A percentile compares a stretch with the other conserved stretches of the same genome.
Evolutionary conservation across 2,113 vertebrate genomes (phyloP).

Genomic region (Scatophagus argus): DNA sequence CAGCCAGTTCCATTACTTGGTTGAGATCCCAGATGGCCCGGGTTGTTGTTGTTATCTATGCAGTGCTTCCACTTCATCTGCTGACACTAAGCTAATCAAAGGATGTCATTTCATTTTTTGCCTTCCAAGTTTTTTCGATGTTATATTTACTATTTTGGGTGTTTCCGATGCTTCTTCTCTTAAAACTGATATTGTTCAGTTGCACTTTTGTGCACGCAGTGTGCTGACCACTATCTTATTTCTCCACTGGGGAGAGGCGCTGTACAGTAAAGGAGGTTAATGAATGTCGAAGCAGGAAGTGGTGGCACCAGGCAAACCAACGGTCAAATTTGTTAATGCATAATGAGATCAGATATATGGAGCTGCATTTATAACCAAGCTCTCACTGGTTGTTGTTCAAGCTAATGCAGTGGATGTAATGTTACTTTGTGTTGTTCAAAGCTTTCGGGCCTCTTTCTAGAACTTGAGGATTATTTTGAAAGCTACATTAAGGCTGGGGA

Average conservation of each 20-base stretch:
- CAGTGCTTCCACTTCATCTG: not conserved
- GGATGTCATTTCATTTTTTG: not conserved
- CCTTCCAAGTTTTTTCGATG: not conserved
- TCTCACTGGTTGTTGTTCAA: not conserved
- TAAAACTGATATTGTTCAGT: not conserved
- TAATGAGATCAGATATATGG: not conserved
- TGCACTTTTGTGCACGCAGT: not conserved
- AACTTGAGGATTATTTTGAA: conserved; percentile 47
- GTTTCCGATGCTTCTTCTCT: not conserved
- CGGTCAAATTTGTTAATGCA: conserved; percentile 9
- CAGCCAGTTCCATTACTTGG: conserved; percentile 49
- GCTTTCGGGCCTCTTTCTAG: conserved; percentile 18
- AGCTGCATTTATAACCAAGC: not conserved
- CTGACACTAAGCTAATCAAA: conserved; percentile 1
- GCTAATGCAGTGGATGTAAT: not conserved
- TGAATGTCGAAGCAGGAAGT: conserved; percentile 49
- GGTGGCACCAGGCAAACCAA: not conserved
- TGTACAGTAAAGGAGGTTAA: conserved; percentile 51
- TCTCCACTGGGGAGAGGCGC: not conserved
- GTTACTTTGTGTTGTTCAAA: conserved; percentile 18
- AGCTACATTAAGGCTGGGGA: conserved; percentile 41
- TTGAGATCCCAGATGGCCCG: conserved; percentile 44
- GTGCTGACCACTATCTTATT: not conserved
- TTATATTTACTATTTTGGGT: not conserved
- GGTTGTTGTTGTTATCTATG: conserved; percentile 31